Evolutionary conservation across 2,888 invertebrate species (phyloP), one percentile per base, ranked within the genome.

Genomic region (Apamea epomidion): DNA sequence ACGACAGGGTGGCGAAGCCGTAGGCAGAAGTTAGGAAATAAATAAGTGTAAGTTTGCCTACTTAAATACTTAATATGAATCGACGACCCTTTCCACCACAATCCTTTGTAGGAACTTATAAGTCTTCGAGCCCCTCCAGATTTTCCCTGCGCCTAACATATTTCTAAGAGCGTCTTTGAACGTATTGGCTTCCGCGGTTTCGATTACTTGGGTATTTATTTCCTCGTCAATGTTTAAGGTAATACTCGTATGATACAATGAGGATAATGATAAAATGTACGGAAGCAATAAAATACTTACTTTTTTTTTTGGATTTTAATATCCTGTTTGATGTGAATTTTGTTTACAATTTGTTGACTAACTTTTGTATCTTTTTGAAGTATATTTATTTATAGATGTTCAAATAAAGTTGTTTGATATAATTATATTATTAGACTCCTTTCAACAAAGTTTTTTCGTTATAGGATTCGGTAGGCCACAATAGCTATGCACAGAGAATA

Each of bases 151-250:
- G 12, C 37, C 14, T 51, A 32, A 37, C 25, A 75, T 75, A 78
- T 65, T 75, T 74, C 58, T 68, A 72, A 32, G 37, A 76, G 51
- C 42, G 29, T 21, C 51, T 74, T 80, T 86, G 58, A 77, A 74
- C 54, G 32, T 67, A 45, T 69, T 51, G 65, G 70, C 76, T 84
- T 87, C 70, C 14, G 42, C 29, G 72, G 48, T 73, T 82, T 82
- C 58, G 37, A 62, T 81, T 74, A 71, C 72, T 65, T 71, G 51
- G 62, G 58, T 45, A n/a, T 45, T 29, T 42, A 48, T 64, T 77
- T 78, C 45, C 45, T 67, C 14, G 16, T 51, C 51, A 72, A 71
- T 74, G 51, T 74, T 82, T 72, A 21, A 64, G 54, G 68, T 65
- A 78, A 75, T 78, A 32, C 32, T 32, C 1, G 32, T 32, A 70